Base-by-base conservation (phyloP, 2,888 invertebrate species). In the Rhaphigaster nebulosa region DNA sequence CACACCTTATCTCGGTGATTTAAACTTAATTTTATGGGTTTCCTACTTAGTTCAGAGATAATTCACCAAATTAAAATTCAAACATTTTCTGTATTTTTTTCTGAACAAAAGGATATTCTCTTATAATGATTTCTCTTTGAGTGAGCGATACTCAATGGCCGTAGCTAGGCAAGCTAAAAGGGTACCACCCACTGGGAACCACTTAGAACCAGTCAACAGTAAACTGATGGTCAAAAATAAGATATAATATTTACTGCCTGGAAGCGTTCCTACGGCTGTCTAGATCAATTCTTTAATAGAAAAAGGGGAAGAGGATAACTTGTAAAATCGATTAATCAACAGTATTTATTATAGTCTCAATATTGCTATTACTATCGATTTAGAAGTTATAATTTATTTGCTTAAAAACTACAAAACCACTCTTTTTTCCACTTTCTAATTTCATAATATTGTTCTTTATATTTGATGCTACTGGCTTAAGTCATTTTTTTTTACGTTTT, bases 121-220 rank as follows among this genome's bases (percentile, higher is more conserved):
- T 8, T 2, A 76, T 18, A 76, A 20, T 5, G 29, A 18, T 70
- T 18, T 65, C 10, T 29, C 29, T 29, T 20, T 38, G 70, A 2
- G 70, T 6, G 29, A 38, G 70, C 6, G 38, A 76, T 34, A 76
- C 1, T 18, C 70, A 2, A 0, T 34, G 5, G 20, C 4, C 29
- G 18, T 34, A 34, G 29, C 70, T 18, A 18, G 18, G 18, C 56
- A 56, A 13, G 34, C 6, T 38, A 34, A 76, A 76, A 20, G 34
- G 34, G 38, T 76, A 76, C 34, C 70, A 38, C 70, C 70, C 70
- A 76, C 70, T 38, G 70, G 70, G 70, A 76, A 38, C 70, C 70
- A 76, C 70, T 76, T 76, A 76, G 70, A 20, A 18, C 1, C 70
- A 70, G 70, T 70, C 70, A 70, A 20, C 70, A 38, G 34, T 20